Evolutionary conservation across 2,888 invertebrate genomes (phyloP).

Genomic region (Ceramica pisi): DNA sequence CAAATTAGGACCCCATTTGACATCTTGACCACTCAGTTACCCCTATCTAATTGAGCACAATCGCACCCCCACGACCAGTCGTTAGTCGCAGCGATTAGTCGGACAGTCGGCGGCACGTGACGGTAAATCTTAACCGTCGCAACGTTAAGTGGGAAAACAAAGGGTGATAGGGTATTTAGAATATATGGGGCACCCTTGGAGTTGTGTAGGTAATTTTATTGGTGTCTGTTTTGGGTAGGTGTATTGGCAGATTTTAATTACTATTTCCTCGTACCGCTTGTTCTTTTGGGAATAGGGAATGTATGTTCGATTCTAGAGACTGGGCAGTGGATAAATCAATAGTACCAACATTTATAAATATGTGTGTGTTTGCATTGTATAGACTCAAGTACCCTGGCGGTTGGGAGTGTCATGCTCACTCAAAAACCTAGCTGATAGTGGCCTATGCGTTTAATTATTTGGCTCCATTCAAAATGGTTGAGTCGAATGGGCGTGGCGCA

Average conservation of each 20-base stretch:
- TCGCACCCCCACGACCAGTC: constrained; percentile 60
- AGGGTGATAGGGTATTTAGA: constrained; percentile 39
- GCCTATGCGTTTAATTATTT: too few species aligned
- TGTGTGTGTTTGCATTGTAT: too few species aligned
- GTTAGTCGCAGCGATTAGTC: constrained; percentile 61
- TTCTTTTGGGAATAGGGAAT: too few species aligned
- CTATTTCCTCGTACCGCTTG: too few species aligned
- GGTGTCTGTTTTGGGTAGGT: not conserved
- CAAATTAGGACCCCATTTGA: constrained; percentile 60
- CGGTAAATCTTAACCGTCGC: constrained; percentile 62
- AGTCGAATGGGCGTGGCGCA: too few species aligned
- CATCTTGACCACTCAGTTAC: constrained; percentile 62
- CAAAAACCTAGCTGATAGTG: too few species aligned
- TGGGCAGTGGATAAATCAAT: too few species aligned
- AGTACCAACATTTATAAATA: too few species aligned
- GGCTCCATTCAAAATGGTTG: too few species aligned
- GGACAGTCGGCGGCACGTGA: constrained; percentile 11
- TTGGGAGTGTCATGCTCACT: too few species aligned
- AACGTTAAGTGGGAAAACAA: constrained; percentile 65
- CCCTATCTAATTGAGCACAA: constrained; percentile 57
- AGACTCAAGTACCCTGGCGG: too few species aligned
- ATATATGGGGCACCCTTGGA: constrained; percentile 30
- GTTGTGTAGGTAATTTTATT: not conserved
- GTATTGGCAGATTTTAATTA: not conserved
- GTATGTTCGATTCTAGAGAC: too few species aligned